Percentiles rank a stretch among this genome's conserved stretches.
Evolutionary conservation across 2,888 invertebrate genomes (phyloP).

Genomic region (Leptura quadrifasciata): DNA sequence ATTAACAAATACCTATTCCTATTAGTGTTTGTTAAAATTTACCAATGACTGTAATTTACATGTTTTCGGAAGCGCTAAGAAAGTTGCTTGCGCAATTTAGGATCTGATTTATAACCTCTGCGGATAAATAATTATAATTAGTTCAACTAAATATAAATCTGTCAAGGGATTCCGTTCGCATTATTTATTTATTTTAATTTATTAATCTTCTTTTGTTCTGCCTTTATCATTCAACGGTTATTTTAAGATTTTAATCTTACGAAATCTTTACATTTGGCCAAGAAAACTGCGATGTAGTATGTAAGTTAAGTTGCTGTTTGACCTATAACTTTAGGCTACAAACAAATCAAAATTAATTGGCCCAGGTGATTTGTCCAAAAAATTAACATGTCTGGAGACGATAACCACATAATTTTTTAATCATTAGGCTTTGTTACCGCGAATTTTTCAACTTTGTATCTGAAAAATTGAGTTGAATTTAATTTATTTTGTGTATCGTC

Average conservation of each 20-base stretch:
- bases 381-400: constrained; percentile 8
- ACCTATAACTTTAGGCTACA: constrained; percentile 58
- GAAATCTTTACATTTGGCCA: constrained; percentile 49
- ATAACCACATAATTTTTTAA: neutral
- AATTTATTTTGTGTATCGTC: too few relatives aligned
- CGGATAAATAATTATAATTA: neutral
- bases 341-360: constrained; percentile 54
- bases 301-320: constrained; percentile 55
- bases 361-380: constrained; percentile 38
- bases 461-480: neutral
- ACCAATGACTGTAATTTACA: constrained; percentile 7
- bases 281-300: constrained; percentile 52
- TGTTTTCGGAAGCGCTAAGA: constrained; percentile 4
- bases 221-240: neutral
- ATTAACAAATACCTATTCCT: neutral
- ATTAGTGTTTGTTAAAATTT: neutral
- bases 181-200: constrained; percentile 5
- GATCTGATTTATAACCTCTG: neutral
- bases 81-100: neutral
- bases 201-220: constrained; percentile 1
- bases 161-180: neutral
- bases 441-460: neutral
- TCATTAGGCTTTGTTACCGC: neutral
- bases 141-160: constrained; percentile 6
- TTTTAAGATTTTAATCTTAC: constrained; percentile 41